phyloP scores from a whole-genome alignment of 2,113 vertebrate genomes.

The Pachypanchax playfairii region DNA sequence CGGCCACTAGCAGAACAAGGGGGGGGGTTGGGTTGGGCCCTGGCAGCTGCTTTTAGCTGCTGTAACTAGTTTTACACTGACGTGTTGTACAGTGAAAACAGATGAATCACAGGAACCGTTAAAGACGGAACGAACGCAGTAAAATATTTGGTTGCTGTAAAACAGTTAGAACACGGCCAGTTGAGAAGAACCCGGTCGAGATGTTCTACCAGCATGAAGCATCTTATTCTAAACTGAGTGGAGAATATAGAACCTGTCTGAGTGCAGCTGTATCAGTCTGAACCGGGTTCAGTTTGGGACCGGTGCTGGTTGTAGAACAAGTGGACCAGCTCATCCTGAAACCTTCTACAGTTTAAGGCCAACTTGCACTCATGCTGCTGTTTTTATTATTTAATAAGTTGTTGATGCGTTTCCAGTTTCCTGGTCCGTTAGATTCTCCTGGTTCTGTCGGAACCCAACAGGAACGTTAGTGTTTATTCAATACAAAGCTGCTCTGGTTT shows the following conservation, averaged over 20 bases:
- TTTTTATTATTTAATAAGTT: constrained; percentile 13
- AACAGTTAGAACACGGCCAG: constrained; percentile 38
- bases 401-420: too few species aligned
- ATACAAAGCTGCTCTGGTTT: constrained; percentile 37
- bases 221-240: too few species aligned
- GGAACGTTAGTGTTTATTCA: constrained; percentile 40
- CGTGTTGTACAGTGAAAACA: background rate
- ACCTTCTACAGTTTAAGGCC: background rate
- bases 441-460: constrained; percentile 26
- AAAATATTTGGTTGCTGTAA: constrained; percentile 32
- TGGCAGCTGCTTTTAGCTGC: constrained; percentile 19
- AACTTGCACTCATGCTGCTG: constrained; percentile 14
- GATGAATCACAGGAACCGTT: constrained; percentile 1
- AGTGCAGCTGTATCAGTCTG: constrained; percentile 15
- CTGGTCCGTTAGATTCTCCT: constrained; percentile 28
- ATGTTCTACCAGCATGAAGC: constrained; percentile 17
- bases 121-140: constrained; percentile 12
- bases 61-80: constrained; percentile 4
- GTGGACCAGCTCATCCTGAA: too few species aligned
- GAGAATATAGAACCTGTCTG: too few species aligned
- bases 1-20: too few species aligned
- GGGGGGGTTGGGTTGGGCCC: too few species aligned
- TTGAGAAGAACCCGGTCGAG: too few species aligned
- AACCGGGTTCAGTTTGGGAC: constrained; percentile 40
- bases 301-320: constrained; percentile 7